Conservation (phyloP, 2,113 vertebrate species). For the Bos taurus region ARS-UCD2.0 NC_037332.1:84564001-84564500, state of each 20-base stretch:
- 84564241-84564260: background rate
- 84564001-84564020: background rate
- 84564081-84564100: background rate
- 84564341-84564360: background rate
- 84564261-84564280: background rate
- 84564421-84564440: background rate
- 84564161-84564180: background rate
- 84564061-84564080: background rate
- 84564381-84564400: too few relatives aligned
- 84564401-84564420: background rate
- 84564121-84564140: background rate
- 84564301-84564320: background rate
- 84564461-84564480: background rate
- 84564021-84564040: background rate
- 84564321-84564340: background rate
- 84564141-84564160: background rate
- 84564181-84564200: background rate
- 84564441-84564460: background rate
- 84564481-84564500: background rate
- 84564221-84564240: background rate
- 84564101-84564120: background rate
- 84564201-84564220: background rate
- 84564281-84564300: background rate
- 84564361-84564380: background rate
- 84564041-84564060: background rate